Percentiles rank a stretch among this genome's conserved stretches.
Evolutionary conservation across 2,888 invertebrate genomes (phyloP).

Genomic region (Drosophila hawaiiensis): DNA sequence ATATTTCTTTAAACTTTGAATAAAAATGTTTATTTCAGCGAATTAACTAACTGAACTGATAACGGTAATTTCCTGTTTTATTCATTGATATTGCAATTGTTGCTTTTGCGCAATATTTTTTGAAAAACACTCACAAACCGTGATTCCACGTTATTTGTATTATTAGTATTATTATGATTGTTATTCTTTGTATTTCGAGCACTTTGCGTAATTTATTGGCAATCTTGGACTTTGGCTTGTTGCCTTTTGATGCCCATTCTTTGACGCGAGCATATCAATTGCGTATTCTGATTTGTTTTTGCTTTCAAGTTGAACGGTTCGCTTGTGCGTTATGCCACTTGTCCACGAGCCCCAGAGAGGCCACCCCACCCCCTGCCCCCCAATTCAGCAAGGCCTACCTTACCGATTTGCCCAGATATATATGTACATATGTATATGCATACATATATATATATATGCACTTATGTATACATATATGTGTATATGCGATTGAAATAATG

Average conservation of each 20-base stretch:
- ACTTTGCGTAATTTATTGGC: neutral
- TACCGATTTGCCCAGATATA: neutral
- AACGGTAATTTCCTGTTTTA: neutral
- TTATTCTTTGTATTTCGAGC: neutral
- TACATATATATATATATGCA: neutral
- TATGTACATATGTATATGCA: neutral
- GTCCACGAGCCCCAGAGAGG: slow-evolving; percentile 54
- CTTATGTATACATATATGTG: neutral
- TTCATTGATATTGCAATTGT: neutral
- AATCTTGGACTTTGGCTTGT: neutral
- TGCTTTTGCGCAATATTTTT: neutral
- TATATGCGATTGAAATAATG: slow-evolving; percentile 24
- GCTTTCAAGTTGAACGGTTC: slow-evolving; percentile 49
- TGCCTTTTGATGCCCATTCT: neutral
- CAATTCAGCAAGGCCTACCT: no score
- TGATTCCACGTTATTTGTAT: neutral
- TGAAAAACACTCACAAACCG: no score
- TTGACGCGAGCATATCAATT: slow-evolving; percentile 38
- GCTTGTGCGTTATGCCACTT: slow-evolving; percentile 56
- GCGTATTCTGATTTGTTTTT: slow-evolving; percentile 29
- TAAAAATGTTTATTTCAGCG: rapidly evolving
- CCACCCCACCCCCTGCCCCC: no score
- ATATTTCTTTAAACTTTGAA: neutral
- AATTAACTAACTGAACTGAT: neutral
- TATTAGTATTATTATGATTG: neutral